These are phyloP conservation scores for Loripinus fragilis DNA, from an alignment of 2,888 invertebrate genomes.

Conservation along the genomic window DNA sequence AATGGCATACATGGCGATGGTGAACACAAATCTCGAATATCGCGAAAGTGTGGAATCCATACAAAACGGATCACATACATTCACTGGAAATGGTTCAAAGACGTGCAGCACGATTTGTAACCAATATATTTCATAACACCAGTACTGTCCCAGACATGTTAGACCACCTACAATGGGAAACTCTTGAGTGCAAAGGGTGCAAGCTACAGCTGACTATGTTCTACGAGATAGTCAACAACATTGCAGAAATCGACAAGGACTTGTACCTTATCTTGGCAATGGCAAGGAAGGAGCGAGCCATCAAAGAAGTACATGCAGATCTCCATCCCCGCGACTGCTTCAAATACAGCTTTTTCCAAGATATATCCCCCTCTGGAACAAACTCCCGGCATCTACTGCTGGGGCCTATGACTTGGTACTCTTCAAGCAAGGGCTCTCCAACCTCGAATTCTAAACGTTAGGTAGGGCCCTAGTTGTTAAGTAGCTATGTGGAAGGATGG, in stretches of 20 bases:
- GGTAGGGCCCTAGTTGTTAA: too few relatives aligned
- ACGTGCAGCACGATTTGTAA: slow-evolving; percentile 1
- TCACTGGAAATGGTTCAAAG: slow-evolving; percentile 6
- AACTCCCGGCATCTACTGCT: too few relatives aligned
- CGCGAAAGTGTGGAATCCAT: neutral
- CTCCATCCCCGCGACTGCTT: neutral
- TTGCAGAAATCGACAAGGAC: too few relatives aligned
- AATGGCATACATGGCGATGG: slow-evolving; percentile 5
- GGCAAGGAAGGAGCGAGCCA: neutral
- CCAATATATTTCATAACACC: neutral
- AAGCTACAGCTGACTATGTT: neutral
- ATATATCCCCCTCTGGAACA: too few relatives aligned
- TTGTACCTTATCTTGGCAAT: neutral
- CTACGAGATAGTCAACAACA: neutral
- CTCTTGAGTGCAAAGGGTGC: neutral
- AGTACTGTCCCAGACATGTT: neutral
- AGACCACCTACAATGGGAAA: slow-evolving; percentile 13
- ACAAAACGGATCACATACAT: too few relatives aligned
- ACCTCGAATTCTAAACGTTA: neutral
- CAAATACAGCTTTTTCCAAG: too few relatives aligned
- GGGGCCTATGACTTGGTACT: too few relatives aligned
- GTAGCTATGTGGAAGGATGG: too few relatives aligned
- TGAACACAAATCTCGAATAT: neutral
- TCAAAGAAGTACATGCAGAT: neutral
- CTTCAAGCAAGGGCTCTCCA: neutral